Conservation (phyloP, 2,888 invertebrate species). For the Yponomeuta malinellus region DNA sequence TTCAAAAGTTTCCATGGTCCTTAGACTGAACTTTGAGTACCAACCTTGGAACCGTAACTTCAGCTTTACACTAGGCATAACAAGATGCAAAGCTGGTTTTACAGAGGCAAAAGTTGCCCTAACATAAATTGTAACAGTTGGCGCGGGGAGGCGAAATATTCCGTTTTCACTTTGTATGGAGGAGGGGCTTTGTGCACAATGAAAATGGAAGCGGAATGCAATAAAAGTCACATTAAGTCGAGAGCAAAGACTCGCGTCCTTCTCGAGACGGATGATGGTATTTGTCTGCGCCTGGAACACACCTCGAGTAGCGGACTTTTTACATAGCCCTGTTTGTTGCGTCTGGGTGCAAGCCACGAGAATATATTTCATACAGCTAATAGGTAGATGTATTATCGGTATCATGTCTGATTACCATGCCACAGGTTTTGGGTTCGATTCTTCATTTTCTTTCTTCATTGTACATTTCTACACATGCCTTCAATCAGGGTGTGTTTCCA, state of each 20-base stretch:
- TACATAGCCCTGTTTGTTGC: slow-evolving; percentile 18
- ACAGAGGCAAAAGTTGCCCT: neutral
- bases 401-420: too few species aligned
- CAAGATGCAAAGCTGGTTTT: neutral
- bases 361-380: neutral
- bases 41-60: neutral
- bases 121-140: slow-evolving; percentile 14
- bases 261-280: slow-evolving; percentile 37
- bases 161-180: slow-evolving; percentile 30
- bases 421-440: neutral
- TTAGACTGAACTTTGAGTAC: too few species aligned
- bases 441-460: neutral
- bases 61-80: neutral
- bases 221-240: slow-evolving; percentile 70
- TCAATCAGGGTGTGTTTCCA: too few species aligned
- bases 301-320: slow-evolving; percentile 20
- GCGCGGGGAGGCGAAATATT: slow-evolving; percentile 33
- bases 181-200: slow-evolving; percentile 47
- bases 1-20: neutral
- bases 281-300: slow-evolving; percentile 38
- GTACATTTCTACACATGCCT: too few species aligned
- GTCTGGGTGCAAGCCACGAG: slow-evolving; percentile 22
- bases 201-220: slow-evolving; percentile 52
- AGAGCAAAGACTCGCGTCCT: slow-evolving; percentile 47
- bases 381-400: neutral